Evolutionary conservation across 2,888 invertebrate genomes (phyloP), one percentile per base, ranked within the genome.

Genomic region (Rhagophthalmus giganteus): DNA sequence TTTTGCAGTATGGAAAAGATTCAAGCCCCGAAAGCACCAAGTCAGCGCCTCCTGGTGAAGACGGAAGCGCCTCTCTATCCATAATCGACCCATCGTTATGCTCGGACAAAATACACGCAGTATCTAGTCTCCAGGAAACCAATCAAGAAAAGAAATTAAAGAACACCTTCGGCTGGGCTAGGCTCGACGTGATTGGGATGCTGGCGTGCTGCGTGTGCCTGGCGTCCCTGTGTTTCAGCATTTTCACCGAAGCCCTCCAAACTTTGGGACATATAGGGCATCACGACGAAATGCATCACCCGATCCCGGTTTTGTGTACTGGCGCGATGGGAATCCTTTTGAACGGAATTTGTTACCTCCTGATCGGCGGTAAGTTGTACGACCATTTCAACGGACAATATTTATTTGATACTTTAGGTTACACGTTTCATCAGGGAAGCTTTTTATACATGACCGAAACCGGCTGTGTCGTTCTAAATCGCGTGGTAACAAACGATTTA

Each of bases 141-240:
- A 80, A 69, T 61, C 82, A 73, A 2, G 88, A 87, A 60, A 76
- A 77, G 25, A 79, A 79, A 56, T 78, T 93, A 48, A 85, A 87
- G 54, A 94, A 93, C 72, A 94, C 94, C 0, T 94, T 94, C 65
- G 94, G 94, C 5, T 94, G 94, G 94, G 89, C 92, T 2, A 82
- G 94, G 56, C 88, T 93, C 39, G 92, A 94, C 65, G 87, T 94
- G n/a, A 79, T 93, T 4, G 87, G 88, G 28, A 85, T 90, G 77
- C 75, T 93, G 30, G 84, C 88, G 2, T 88, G 89, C 38, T 88
- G 88, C 71, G 87, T 90, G 27, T 87, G 93, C 60, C 80, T 93
- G 55, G 86, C 87, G 0, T 91, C 94, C 0, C 81, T 94, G 52
- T 87, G 88, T 31, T 88, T 93, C 68, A 90, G 91, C 0, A 76